phyloP scores from a whole-genome alignment of 2,113 vertebrate genomes.

The Rutilus rutilus region DNA sequence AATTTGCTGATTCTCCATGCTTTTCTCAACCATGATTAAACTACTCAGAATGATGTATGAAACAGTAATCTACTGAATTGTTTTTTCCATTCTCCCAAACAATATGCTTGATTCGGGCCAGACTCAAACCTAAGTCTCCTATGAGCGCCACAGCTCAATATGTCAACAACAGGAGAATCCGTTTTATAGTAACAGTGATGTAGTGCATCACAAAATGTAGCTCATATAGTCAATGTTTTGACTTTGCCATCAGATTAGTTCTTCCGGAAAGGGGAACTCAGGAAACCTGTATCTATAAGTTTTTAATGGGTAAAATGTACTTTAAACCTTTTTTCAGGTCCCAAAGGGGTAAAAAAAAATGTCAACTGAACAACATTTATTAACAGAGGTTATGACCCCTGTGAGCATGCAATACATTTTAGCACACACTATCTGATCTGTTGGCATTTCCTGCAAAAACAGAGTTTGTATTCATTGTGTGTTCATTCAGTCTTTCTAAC shows the following conservation, averaged over 20 bases:
- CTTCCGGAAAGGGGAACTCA: not conserved
- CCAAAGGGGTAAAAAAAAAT: slow-evolving; percentile 58
- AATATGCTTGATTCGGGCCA: not conserved
- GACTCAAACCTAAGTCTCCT: not conserved
- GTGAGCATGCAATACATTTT: slow-evolving; percentile 62
- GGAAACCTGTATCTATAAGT: not conserved
- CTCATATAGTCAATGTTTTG: not conserved
- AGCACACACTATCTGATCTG: slow-evolving; percentile 69
- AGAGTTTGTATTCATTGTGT: slow-evolving; percentile 40
- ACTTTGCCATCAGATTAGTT: not conserved
- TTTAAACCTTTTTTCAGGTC: slow-evolving; percentile 53
- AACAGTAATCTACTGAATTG: not conserved
- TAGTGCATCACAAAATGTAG: not conserved
- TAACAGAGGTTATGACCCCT: slow-evolving; percentile 67
- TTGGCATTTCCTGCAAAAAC: slow-evolving; percentile 78
- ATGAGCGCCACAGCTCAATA: not conserved
- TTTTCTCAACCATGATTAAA: not conserved
- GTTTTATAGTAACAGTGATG: not conserved
- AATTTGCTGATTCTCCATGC: not conserved
- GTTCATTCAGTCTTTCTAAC: slow-evolving; percentile 57
- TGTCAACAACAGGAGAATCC: not conserved
- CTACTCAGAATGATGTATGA: not conserved
- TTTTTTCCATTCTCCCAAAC: too few relatives aligned
- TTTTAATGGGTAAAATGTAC: slow-evolving; percentile 25
- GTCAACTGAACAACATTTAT: slow-evolving; percentile 63